Base-by-base conservation (phyloP, 1,140 invertebrate genomes). In the Palaemon carinicauda region DNA sequence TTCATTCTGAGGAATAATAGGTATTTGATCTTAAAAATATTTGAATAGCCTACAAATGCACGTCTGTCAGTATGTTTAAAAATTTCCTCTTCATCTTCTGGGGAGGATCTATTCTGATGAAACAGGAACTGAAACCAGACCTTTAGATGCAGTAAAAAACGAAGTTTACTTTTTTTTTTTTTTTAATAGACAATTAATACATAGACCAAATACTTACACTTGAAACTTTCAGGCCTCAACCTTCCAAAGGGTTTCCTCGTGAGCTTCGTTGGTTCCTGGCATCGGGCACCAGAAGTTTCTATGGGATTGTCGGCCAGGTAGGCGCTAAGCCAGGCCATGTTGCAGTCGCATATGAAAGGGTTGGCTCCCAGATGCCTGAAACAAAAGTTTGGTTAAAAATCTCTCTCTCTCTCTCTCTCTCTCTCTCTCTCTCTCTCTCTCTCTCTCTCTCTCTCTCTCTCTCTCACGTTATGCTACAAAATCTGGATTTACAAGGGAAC, bases 281-380 rank as follows among this genome's bases (percentile, higher is more conserved):
- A 89, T 27, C 89, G 81, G 15, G 97, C 98, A 29, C 97, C 98
- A 71, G 97, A 98, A 17, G 98, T 99, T 92, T 99, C 98, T 83
- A 99, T 97, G 51, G 97, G 96, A 91, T 97, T 95, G 90, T 94
- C 94, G 84, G 96, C 94, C 29, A 99, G 94, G 92, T 99, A 98
- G 86, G 96, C 95, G 7, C 96, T 96, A 89, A 99, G 92, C 98
- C 98, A 99, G 87, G 95, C 95, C 31, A 99, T 93, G 91, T 98
- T 97, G 91, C 98, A 99, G 93, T 99, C 98, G 92, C 98, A 99
- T 89, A 98, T 95, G 92, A 99, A 98, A 73, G 98, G 98, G 93
- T 99, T 99, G 80, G 96, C 93, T 50, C 96, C 98, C 91, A 99
- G 93, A 93, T 99, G 98, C 90, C 98, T 99, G 81, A 3, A 51